Evolutionary conservation across 2,888 invertebrate genomes (phyloP).

Genomic region (Melieria crassipennis): DNA sequence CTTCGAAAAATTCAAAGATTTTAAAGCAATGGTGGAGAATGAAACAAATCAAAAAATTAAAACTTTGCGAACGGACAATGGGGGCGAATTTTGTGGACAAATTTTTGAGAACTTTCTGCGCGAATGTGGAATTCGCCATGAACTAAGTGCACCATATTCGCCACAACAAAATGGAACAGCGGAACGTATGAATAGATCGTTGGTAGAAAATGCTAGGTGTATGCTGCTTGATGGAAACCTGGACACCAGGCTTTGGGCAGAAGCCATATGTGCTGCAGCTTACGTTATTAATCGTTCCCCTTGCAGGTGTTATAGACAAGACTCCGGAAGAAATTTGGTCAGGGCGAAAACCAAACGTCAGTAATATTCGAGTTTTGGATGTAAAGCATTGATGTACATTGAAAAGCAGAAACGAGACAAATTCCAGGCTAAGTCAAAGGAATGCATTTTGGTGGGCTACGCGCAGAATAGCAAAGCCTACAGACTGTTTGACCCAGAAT

Average conservation of each 20-base stretch:
- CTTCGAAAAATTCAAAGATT: too few relatives aligned
- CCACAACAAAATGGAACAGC: too few relatives aligned
- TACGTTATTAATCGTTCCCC: too few relatives aligned
- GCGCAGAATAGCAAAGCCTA: too few relatives aligned
- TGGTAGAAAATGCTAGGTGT: too few relatives aligned
- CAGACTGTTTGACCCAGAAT: too few relatives aligned
- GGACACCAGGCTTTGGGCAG: too few relatives aligned
- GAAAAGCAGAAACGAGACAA: constrained; percentile 29
- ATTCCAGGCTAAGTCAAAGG: constrained; percentile 39
- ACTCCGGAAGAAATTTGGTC: constrained; percentile 14
- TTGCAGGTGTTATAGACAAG: constrained; percentile 6
- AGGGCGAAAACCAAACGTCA: constrained; percentile 2
- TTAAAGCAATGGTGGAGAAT: background rate
- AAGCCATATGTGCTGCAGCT: too few relatives aligned
- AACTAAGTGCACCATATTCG: too few relatives aligned
- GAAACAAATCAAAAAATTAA: constrained; percentile 2
- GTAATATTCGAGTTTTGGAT: constrained; percentile 15
- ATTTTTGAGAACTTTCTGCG: constrained; percentile 1
- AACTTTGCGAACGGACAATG: constrained; percentile 10
- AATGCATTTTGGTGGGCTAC: constrained; percentile 41
- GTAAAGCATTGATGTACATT: constrained; percentile 18
- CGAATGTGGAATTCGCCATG: too few relatives aligned
- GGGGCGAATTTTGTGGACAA: constrained; percentile 8
- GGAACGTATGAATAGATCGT: too few relatives aligned
- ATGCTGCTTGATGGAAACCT: too few relatives aligned